Base-by-base conservation (phyloP, 1,140 invertebrate species). In the Cotesia vestalis region DNA sequence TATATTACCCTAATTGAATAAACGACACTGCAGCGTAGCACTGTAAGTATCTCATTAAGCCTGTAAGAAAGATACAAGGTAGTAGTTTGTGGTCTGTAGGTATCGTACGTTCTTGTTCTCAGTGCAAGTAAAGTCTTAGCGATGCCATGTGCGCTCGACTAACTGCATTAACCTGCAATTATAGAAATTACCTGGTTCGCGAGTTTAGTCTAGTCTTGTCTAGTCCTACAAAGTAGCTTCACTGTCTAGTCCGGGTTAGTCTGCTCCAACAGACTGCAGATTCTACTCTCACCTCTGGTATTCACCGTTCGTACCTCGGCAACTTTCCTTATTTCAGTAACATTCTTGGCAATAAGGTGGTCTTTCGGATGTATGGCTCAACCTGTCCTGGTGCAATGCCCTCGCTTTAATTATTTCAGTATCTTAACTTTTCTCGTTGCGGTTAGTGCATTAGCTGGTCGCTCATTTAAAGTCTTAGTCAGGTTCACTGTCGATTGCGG, bases 131-230 rank as follows among this genome's bases (percentile, higher is more conserved):
- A n/a, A n/a, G 53, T 75, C 75, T 78, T 68, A 69, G 75, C 59
- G 40, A 73, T 64, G 74, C 73, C 79, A 77, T 76, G 75, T 79
- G 74, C 73, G 75, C 68, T 59, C 74, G 69, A 63, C 74, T 75
- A 78, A 81, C 79, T 74, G 78, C 78, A 80, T 81, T 81, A 81
- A 77, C 78, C 78, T 75, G 78, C 77, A 80, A 81, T 81, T 81
- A 81, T 81, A 78, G 80, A 81, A 81, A 81, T 81, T 81, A 80
- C 79, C 75, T 57, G 69, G 67, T 66, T 66, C 27, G 63, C 63
- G 36, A 62, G 60, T 62, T 35, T 62, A 62, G 34, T 62, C 60
- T 57, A 46, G 40, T 46, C 40, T 6, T 9, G 6, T 46, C 6
- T 9, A 46, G 40, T 46, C 27, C 27, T 27, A 27, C 27, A 46